These are phyloP conservation scores for Agrochola macilenta DNA, from an alignment of 2,888 invertebrate species.

Conservation along the genomic window DNA sequence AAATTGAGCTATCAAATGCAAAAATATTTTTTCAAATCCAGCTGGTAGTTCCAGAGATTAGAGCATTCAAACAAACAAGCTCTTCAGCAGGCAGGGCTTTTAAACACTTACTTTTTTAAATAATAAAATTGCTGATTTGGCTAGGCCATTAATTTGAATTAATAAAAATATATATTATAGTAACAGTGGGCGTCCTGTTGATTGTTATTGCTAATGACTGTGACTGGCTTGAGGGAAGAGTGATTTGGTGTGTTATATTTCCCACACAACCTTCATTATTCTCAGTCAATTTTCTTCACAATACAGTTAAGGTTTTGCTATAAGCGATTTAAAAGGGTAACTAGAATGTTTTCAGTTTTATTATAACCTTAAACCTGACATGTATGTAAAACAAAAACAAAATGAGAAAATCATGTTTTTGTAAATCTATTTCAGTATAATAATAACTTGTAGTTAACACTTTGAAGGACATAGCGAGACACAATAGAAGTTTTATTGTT, in stretches of 20 bases:
- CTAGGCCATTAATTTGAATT: background rate
- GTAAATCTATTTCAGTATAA: background rate
- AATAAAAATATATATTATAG: background rate
- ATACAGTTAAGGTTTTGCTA: background rate
- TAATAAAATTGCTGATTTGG: no score
- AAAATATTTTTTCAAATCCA: background rate
- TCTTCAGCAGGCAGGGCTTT: background rate
- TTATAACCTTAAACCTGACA: background rate
- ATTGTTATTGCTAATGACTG: conserved; percentile 5
- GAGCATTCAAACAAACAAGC: background rate
- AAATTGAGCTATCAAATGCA: background rate
- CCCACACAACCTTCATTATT: background rate
- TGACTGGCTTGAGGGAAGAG: background rate
- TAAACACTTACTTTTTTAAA: background rate
- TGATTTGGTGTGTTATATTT: background rate
- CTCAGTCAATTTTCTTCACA: background rate
- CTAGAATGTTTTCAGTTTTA: background rate
- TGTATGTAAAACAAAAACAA: background rate
- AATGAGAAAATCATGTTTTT: background rate
- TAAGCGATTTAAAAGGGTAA: background rate
- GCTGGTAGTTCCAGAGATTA: background rate
- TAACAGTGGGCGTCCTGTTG: background rate
- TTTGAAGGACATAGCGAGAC: no score
- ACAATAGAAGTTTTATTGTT: no score
- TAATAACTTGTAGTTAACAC: background rate